Evolutionary conservation across 53 echinoderm and acorn worm species (phyloP), one percentile per base, ranked within the genome.

Genomic region (Zoroaster sp.): DNA sequence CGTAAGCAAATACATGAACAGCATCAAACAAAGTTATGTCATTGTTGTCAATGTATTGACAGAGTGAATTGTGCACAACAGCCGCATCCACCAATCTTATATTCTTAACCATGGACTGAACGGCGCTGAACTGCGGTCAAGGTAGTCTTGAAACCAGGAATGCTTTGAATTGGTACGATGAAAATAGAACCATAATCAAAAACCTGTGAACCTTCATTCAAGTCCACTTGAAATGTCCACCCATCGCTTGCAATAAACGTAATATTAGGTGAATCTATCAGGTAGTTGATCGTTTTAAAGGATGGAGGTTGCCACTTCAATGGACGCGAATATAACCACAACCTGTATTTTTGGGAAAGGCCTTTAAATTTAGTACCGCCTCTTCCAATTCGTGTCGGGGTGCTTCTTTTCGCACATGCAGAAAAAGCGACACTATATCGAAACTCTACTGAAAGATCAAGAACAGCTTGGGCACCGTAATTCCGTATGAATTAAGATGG

Each of bases 401-500:
- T 35, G 89, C 69, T 2, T 69, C 33, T 6, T 2, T 13, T 3
- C 69, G 82, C 9, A 81, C 39, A 1, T 71, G 30, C 5, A 74
- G 85, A 85, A 52, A 83, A 85, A 4, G 91, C 91, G 2, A 91
- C 67, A 42, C 91, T 86, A 11, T 86, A 75, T 2, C 52, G 76
- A 14, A 34, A 21, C 28, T 66, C 65, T 35, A 73, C 53, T 2
- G 86, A 67, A 30, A 83, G 52, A 25, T 75, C 73, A 3, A 75
- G 74, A n/a, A 91, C 37, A 0, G 63, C 75, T 46, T 80, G 73
- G n/a, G 83, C 91, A 35, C 86, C 91, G 52, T 91, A 43, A 83
- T 86, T 18, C 91, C 91, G 77, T 91, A 91, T 10, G 86, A 65
- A n/a, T 76, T 75, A 39, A 83, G 36, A 32, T 66, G 12, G 52